Evolutionary conservation across 2,888 invertebrate genomes (phyloP).

Genomic region (Achlya flavicornis): DNA sequence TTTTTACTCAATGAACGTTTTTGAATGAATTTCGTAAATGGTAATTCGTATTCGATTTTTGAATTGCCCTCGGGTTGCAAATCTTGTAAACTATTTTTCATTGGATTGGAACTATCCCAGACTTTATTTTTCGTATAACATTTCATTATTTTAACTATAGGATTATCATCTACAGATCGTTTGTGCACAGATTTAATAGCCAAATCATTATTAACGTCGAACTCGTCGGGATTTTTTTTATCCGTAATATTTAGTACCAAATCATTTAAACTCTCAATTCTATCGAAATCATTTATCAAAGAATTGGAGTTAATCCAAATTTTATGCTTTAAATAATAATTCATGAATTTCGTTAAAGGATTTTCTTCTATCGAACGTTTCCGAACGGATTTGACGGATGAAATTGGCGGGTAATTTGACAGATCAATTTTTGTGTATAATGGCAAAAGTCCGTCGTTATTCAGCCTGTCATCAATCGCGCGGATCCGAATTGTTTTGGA

Average conservation of each 20-base stretch:
- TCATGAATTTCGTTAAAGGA: slow-evolving; percentile 50
- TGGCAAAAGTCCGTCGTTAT: neutral
- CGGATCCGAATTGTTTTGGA: neutral
- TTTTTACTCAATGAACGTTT: slow-evolving; percentile 15
- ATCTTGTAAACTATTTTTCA: slow-evolving; percentile 5
- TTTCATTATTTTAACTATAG: neutral
- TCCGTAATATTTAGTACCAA: neutral
- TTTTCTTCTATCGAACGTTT: slow-evolving; percentile 50
- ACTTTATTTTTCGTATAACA: slow-evolving; percentile 11
- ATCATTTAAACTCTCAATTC: slow-evolving; percentile 11
- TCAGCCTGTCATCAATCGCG: slow-evolving; percentile 1
- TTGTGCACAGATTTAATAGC: slow-evolving; percentile 31
- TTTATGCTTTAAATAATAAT: slow-evolving; percentile 68
- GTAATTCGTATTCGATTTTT: neutral
- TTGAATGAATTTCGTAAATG: slow-evolving; percentile 7
- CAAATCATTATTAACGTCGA: slow-evolving; percentile 50
- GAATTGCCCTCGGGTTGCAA: neutral
- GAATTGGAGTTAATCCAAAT: slow-evolving; percentile 58
- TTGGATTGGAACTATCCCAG: slow-evolving; percentile 13
- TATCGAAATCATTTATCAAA: slow-evolving; percentile 21
- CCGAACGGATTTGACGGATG: slow-evolving; percentile 33
- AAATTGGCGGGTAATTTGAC: slow-evolving; percentile 30
- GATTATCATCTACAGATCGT: slow-evolving; percentile 32
- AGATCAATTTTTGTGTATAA: slow-evolving; percentile 17
- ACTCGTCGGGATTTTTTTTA: slow-evolving; percentile 23